Conservation (phyloP, 2,888 invertebrate species). For the Tenodera sinensis region DNA sequence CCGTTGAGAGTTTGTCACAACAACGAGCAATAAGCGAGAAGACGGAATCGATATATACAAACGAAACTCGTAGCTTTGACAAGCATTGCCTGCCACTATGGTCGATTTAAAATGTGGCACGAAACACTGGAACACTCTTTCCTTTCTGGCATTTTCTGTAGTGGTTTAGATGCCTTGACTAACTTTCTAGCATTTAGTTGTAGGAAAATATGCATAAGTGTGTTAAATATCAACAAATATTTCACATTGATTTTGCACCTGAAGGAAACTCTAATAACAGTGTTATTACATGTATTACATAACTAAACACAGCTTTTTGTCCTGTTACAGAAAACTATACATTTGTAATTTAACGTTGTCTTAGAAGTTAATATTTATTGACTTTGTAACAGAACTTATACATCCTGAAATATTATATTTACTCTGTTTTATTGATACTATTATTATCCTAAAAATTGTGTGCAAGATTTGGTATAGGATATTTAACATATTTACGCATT, state of each 20-base stretch:
- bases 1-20: too few relatives aligned
- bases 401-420: too few relatives aligned
- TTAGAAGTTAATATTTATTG: not conserved
- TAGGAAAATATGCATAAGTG: not conserved
- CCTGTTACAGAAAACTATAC: too few relatives aligned
- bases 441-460: not conserved
- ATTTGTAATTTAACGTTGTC: not conserved
- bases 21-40: too few relatives aligned
- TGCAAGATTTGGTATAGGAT: not conserved
- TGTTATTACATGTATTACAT: not conserved
- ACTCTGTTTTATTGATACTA: not conserved
- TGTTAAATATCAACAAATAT: not conserved
- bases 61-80: too few relatives aligned
- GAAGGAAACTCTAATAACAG: not conserved
- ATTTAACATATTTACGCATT: not conserved
- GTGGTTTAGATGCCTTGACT: not conserved
- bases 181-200: not conserved
- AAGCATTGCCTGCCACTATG: too few relatives aligned
- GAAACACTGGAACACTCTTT: too few relatives aligned
- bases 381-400: not conserved
- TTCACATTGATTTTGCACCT: too few relatives aligned
- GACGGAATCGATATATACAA: too few relatives aligned
- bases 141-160: not conserved
- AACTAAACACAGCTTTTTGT: too few relatives aligned
- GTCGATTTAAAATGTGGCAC: too few relatives aligned